Evolutionary conservation across 2,888 invertebrate species (phyloP), one percentile per base, ranked within the genome.

Genomic region (Antheraea yamamai): DNA sequence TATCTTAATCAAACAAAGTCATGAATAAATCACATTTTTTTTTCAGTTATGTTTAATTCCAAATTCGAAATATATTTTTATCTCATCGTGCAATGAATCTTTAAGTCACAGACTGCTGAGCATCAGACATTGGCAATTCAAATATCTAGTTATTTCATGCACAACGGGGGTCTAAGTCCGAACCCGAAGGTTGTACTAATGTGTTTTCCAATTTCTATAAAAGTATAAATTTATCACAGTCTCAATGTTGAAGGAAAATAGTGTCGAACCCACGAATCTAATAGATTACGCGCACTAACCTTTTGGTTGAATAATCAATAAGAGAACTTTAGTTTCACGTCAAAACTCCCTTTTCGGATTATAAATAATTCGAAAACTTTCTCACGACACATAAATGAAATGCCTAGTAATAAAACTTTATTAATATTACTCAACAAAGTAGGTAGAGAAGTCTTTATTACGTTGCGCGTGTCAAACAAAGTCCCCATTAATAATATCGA

Each of bases 381-480:
- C 73, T 74, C 75, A 68, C 75, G 74, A 66, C 68, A 74, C 74
- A 75, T 75, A 74, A 79, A 76, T 81, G 76, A 77, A 81, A 78
- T 79, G 70, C 73, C 72, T 77, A 61, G 75, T 79, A 78, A 81
- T 81, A 79, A 85, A 88, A 88, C 87, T 87, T 87, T 88, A 85
- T 87, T 88, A 88, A 87, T 86, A 87, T 83, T 79, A 78, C 80
- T 78, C 76, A 78, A 74, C 76, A 68, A 77, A 77, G 73, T 47
- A 68, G 72, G 75, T 26, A n/a, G 64, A 61, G 64, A 61, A 61
- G 23, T 35, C 58, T 39, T 76, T 47, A 47, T 75, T 73, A 72
- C 74, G 20, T 75, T 72, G 66, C 74, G 75, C 26, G 58, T 72
- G 70, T 72, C 75, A 66, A 72, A 77, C 72, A 61, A 26, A 70